Conservation (phyloP, 1,140 invertebrate species). For the Patella vulgata region DNA sequence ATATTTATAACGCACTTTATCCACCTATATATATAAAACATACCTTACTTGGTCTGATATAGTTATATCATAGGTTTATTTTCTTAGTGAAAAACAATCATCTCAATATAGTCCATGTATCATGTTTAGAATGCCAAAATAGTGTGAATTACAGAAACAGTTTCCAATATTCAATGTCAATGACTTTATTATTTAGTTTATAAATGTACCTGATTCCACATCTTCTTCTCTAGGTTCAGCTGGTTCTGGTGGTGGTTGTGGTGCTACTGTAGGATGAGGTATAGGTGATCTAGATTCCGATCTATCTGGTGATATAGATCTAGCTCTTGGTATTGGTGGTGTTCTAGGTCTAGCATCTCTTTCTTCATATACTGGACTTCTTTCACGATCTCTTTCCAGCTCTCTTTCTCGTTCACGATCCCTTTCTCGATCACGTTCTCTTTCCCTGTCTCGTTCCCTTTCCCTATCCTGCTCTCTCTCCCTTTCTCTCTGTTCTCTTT, state of each 20-base stretch:
- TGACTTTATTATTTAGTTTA: no score
- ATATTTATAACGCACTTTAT: no score
- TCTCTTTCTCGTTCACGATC: slow-evolving; percentile 23
- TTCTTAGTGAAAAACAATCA: no score
- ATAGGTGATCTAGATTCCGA: slow-evolving; percentile 22
- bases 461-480: slow-evolving; percentile 37
- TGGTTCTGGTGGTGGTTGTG: slow-evolving; percentile 14
- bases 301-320: slow-evolving; percentile 14
- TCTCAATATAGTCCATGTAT: no score
- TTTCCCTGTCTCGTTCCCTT: slow-evolving; percentile 49
- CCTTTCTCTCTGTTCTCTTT: slow-evolving; percentile 22
- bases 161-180: no score
- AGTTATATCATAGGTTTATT: no score
- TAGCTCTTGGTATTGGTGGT: slow-evolving; percentile 18
- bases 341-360: slow-evolving; percentile 30
- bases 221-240: no score
- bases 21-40: no score
- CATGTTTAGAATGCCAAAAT: no score
- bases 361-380: slow-evolving; percentile 5
- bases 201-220: no score
- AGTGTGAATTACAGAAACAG: no score
- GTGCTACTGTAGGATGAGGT: background rate
- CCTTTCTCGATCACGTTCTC: slow-evolving; percentile 26
- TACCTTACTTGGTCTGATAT: no score
- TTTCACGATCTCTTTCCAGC: slow-evolving; percentile 6